Percentiles rank a stretch among this genome's conserved stretches.
phyloP scores from a whole-genome alignment of 2,113 vertebrate species.

The Lepus europaeus region DNA sequence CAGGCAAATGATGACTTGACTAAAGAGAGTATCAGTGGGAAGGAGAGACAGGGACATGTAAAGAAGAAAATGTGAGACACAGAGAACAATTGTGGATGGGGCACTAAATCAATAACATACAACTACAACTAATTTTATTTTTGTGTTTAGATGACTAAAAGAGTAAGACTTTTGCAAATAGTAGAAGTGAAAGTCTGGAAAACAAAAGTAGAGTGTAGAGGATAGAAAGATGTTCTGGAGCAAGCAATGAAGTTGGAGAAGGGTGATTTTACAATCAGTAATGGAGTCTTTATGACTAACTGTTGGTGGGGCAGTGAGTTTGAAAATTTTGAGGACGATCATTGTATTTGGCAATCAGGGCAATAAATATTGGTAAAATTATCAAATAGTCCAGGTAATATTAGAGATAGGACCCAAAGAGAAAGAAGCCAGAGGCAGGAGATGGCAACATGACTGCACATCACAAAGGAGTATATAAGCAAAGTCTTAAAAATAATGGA shows the following conservation, averaged over 20 bases:
- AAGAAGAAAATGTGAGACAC: not conserved
- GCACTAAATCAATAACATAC: not conserved
- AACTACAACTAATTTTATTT: conserved; percentile 14
- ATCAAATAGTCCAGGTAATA: not conserved
- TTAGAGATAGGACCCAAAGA: not conserved
- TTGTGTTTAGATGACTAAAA: not conserved
- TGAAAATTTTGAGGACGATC: not conserved
- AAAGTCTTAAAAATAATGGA: not conserved
- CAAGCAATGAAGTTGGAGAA: not conserved
- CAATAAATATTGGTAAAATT: not conserved
- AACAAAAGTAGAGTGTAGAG: not conserved
- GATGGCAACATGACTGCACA: not conserved
- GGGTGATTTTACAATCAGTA: not conserved
- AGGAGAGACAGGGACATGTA: not conserved
- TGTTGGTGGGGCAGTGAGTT: not conserved
- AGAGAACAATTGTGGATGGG: not conserved
- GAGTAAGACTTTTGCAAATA: not conserved
- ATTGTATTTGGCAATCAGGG: not conserved
- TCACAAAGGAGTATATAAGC: not conserved
- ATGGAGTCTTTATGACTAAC: not conserved
- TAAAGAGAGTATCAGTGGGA: not conserved
- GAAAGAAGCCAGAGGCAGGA: not conserved
- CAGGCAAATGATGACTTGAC: not conserved
- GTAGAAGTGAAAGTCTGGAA: not conserved
- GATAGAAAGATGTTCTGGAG: not conserved